Evolutionary conservation across 1,140 invertebrate species (phyloP).

Genomic region (Antheraea mylitta): DNA sequence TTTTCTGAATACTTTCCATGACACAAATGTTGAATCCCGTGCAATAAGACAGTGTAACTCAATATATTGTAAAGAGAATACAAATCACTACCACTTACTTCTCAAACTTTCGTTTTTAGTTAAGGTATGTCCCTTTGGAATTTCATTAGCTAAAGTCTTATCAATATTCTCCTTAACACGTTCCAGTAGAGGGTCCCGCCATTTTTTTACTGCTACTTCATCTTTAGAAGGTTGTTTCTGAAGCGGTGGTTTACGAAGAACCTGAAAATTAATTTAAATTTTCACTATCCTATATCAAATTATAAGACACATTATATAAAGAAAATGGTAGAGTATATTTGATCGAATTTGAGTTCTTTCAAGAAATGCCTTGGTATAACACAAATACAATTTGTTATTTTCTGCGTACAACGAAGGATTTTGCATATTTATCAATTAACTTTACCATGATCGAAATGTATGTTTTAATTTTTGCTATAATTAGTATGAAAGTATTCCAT

Average conservation of each 20-base stretch:
- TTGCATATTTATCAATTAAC: no score
- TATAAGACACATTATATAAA: background rate
- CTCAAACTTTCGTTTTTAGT: constrained; percentile 77
- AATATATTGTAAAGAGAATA: background rate
- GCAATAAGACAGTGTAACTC: no score
- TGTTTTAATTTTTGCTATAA: no score
- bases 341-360: no score
- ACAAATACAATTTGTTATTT: no score
- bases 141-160: constrained; percentile 70
- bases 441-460: no score
- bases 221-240: constrained; percentile 73
- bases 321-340: no score
- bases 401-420: no score
- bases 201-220: constrained; percentile 72
- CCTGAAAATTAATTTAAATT: constrained; percentile 38
- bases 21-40: no score
- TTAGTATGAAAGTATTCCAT: no score
- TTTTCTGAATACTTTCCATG: no score
- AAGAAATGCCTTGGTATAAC: no score
- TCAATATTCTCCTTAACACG: constrained; percentile 76
- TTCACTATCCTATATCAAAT: background rate
- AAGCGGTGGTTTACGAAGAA: constrained; percentile 67
- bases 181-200: constrained; percentile 73
- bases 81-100: constrained; percentile 54
- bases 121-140: constrained; percentile 73